Evolutionary conservation across 2,797 vertebrate genomes (phyloP), one percentile per base, ranked within the genome.

Genomic region (Molossus molossus): DNA sequence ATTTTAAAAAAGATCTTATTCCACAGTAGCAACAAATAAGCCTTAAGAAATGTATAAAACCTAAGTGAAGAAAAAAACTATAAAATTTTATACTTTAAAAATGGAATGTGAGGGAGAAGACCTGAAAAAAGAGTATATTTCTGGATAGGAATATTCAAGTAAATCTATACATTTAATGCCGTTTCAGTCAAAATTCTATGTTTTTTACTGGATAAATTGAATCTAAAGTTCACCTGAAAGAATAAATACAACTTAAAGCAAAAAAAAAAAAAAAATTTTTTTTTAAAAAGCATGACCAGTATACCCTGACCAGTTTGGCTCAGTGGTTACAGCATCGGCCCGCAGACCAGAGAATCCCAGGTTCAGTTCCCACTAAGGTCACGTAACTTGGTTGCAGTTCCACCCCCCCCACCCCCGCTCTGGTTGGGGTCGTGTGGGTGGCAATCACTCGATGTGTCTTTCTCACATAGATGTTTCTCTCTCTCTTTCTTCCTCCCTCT

Each of bases 61-160:
- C 11, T 80, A 81, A 75, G 23, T 40, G 40, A 91, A 91, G 13
- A 91, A 82, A 45, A 45, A 87, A 87, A 53, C 60, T 67, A 67
- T 76, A 82, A 70, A 25, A 88, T 77, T 64, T 37, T 72, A 89
- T 40, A n/a, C 13, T 77, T 77, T 89, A 89, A 72, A 23, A 11
- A 27, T 62, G 23, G 33, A 27, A 6, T 17, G 1, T 21, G 6
- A 13, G 10, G 29, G 25, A 81, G 73, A 72, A 80, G 45, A 86
- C 20, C 40, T 73, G 50, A 82, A 84, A 69, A 72, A 2, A 64
- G 45, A 67, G 5, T 81, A 60, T 53, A 11, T 70, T 76, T 77
- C 85, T 90, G 12, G 60, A 90, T 57, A 60, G 62, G 17, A 92
- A 87, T 81, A 70, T 53, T 83, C 40, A 87, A 87, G 45, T 50